phyloP scores from a whole-genome alignment of 2,888 invertebrate species.

The Ichneumon xanthorius region DNA sequence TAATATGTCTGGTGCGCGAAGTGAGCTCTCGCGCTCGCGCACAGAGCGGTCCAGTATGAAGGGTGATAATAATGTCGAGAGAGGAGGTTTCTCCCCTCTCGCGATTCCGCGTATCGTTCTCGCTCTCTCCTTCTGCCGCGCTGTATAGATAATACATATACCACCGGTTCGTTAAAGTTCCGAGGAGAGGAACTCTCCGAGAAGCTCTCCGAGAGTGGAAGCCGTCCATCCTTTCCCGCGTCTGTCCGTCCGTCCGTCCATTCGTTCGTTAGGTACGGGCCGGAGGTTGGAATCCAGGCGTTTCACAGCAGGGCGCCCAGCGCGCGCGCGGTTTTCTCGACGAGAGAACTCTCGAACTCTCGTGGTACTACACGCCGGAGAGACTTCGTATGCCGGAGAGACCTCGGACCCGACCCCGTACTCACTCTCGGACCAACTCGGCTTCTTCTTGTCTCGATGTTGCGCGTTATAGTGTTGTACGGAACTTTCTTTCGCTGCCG shows the following conservation, averaged over 20 bases:
- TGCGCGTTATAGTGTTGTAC: constrained; percentile 49
- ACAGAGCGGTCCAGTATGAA: constrained; percentile 48
- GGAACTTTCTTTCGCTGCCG: constrained; percentile 32
- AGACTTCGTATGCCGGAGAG: constrained; percentile 41
- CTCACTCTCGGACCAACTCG: constrained; percentile 51
- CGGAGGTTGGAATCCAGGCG: constrained; percentile 82
- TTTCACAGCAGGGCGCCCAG: constrained; percentile 81
- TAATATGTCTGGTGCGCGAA: constrained; percentile 46
- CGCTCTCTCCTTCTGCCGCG: neutral
- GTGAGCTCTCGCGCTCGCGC: constrained; percentile 28
- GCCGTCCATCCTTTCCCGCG: constrained; percentile 68
- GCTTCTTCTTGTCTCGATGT: constrained; percentile 37
- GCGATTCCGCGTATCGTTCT: constrained; percentile 66
- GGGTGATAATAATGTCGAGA: constrained; percentile 68
- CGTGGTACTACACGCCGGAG: neutral
- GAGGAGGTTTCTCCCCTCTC: constrained; percentile 61
- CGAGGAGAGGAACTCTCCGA: constrained; percentile 55
- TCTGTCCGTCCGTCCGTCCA: constrained; percentile 71
- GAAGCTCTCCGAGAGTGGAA: constrained; percentile 59
- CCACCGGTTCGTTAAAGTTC: constrained; percentile 66
- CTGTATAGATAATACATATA: constrained; percentile 66
- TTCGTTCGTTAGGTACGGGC: constrained; percentile 82
- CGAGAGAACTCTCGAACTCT: constrained; percentile 69
- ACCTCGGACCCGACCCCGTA: constrained; percentile 62
- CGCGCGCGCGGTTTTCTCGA: constrained; percentile 61